Base-by-base conservation (phyloP, 2,888 invertebrate genomes). In the Actias luna region DNA sequence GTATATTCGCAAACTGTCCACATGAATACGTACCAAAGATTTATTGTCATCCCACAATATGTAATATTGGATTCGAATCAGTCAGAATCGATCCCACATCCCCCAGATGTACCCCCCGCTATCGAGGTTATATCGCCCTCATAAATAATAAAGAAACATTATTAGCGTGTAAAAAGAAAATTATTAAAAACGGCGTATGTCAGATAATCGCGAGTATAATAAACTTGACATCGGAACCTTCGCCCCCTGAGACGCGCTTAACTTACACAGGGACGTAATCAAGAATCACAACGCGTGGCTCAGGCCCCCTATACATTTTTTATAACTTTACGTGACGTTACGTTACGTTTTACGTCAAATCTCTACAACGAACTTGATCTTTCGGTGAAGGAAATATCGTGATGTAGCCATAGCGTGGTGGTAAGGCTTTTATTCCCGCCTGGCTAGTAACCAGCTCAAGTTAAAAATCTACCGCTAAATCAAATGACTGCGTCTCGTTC, bases 171-270 rank as follows among this genome's bases (percentile, higher is more conserved):
- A 55, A 29, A 55, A 59, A 59, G 8, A 42, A 59, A 36, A 59
- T 59, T 59, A 59, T 59, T 59, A 39, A 42, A 59, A 59, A 29
- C 46, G 39, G 29, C 33, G 35, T 58, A 59, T 59, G 59, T 29
- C 59, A 29, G 29, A 29, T 59, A 59, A 59, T 59, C 36, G 46
- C 14, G 12, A 50, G 14, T 12, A 10, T 42, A 42, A 18, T 18
- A 18, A 42, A n/a, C 8, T 42, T 18, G 42, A n/a, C n/a, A 42
- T 7, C 18, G n/a, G 22, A 50, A 22, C 16, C 8, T 50, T 50
- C 46, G 14, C 46, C 46, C n/a, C 46, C 46, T 22, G 46, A 50
- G 12, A 22, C 25, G 25, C 25, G 46, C 12, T 50, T 50, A 25
- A 50, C 25, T 22, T 12, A 25, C 22, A 2, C 2, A 50, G 22